phyloP scores from a whole-genome alignment of 2,113 vertebrate genomes.

The Dicaeum eximium region DNA sequence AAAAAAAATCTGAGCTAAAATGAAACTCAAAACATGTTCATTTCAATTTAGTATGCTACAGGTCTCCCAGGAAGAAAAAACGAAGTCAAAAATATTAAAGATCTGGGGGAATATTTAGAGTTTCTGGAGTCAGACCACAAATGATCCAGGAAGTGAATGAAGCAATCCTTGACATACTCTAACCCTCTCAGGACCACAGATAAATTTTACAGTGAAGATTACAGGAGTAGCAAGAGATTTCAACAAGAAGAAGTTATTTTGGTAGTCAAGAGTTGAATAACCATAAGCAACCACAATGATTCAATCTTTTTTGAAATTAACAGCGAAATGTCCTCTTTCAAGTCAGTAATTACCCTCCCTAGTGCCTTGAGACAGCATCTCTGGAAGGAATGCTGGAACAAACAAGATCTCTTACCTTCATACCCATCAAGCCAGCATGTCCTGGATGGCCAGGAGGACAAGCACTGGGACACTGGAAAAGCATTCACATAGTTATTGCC shows the following conservation, averaged over 20 bases:
- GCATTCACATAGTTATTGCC: neutral
- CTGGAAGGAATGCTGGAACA: neutral
- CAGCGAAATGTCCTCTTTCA: neutral
- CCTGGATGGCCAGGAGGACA: conserved; percentile 88
- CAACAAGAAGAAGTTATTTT: neutral
- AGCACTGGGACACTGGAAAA: conserved; percentile 86
- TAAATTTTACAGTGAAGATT: neutral
- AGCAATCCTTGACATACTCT: neutral
- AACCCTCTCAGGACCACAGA: neutral
- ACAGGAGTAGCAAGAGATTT: neutral
- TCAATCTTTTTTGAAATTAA: neutral
- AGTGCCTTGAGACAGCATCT: neutral
- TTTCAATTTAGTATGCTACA: neutral
- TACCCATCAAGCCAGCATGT: conserved; percentile 90
- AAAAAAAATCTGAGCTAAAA: neutral
- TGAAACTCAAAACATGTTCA: neutral
- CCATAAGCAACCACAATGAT: neutral
- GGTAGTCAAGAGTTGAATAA: neutral
- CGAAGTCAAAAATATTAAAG: neutral
- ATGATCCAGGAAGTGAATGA: neutral
- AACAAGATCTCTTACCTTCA: conserved; percentile 83
- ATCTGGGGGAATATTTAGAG: neutral
- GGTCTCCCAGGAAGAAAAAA: neutral
- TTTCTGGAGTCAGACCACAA: neutral
- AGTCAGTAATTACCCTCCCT: neutral